Conservation (phyloP, 2,113 vertebrate genomes). For the Amphiprion percula region DNA sequence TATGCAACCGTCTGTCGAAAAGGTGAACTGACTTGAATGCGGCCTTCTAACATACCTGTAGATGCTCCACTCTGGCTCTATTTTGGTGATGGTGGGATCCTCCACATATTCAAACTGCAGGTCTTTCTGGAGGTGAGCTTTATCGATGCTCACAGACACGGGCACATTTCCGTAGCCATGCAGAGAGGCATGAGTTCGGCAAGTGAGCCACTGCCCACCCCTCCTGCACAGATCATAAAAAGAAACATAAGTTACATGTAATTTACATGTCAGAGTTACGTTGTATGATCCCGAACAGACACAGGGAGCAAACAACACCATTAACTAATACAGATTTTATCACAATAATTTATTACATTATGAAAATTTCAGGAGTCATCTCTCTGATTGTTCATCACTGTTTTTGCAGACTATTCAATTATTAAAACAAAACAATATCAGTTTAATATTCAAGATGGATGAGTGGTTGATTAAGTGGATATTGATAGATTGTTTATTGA, state of each 20-base stretch:
- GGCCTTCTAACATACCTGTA: conserved; percentile 85
- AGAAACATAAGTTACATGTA: conserved; percentile 10
- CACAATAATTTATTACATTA: not conserved
- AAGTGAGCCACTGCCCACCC: conserved; percentile 90
- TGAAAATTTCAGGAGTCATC: conserved; percentile 2
- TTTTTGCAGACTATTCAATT: not conserved
- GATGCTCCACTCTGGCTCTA: conserved; percentile 99
- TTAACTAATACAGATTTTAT: not conserved
- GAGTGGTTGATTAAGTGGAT: conserved; percentile 33
- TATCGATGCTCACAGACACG: conserved; percentile 94
- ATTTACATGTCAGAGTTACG: not conserved
- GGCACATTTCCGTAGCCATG: conserved; percentile 90
- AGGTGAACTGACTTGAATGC: not conserved
- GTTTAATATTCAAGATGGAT: conserved; percentile 11
- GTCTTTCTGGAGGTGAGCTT: conserved; percentile 91
- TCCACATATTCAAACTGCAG: conserved; percentile 95
- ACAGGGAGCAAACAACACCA: not conserved
- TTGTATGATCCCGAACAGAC: not conserved
- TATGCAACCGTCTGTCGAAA: not conserved
- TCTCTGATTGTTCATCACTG: conserved; percentile 9
- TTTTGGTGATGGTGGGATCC: conserved; percentile 93
- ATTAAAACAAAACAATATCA: conserved; percentile 22
- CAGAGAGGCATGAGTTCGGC: conserved; percentile 90
- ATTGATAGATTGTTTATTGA: conserved; percentile 30
- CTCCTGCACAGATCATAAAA: conserved; percentile 83